Percentiles rank a stretch among this genome's conserved stretches.
Conservation (phyloP, 1,140 invertebrate species). For the Oryctes rhinoceros region DNA sequence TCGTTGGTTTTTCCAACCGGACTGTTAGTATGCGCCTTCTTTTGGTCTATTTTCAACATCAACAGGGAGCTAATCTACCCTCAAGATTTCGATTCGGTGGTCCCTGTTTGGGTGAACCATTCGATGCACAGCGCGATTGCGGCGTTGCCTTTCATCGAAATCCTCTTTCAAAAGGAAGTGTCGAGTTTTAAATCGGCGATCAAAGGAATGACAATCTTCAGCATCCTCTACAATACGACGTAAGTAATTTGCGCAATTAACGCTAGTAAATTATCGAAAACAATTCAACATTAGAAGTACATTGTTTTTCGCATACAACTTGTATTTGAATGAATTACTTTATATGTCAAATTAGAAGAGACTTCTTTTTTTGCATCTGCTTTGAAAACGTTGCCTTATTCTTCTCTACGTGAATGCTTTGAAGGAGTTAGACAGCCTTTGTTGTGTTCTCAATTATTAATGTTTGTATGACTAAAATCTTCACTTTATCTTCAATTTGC, state of each 20-base stretch:
- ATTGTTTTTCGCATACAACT: no score
- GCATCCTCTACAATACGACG: background rate
- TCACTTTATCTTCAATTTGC: no score
- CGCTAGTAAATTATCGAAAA: background rate
- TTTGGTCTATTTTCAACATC: conserved; percentile 40
- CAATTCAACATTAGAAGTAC: background rate
- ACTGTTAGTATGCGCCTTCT: conserved; percentile 8
- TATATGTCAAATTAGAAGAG: no score
- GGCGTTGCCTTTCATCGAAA: conserved; percentile 31
- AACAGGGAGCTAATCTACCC: conserved; percentile 43
- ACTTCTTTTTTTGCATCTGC: no score
- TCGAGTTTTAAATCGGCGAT: background rate
- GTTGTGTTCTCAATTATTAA: no score
- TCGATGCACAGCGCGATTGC: conserved; percentile 18
- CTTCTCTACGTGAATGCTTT: no score
- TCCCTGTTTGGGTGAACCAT: conserved; percentile 43
- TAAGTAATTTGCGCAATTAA: background rate
- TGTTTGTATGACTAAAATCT: no score
- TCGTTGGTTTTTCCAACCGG: conserved; percentile 31
- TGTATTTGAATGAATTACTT: background rate
- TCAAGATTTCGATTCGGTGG: conserved; percentile 1
- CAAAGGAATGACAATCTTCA: background rate
- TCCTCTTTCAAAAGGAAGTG: conserved; percentile 38
- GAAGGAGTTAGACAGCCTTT: no score
- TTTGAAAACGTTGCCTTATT: no score